Conservation (phyloP, 1,140 invertebrate genomes). For the Aphelinus certus region DNA sequence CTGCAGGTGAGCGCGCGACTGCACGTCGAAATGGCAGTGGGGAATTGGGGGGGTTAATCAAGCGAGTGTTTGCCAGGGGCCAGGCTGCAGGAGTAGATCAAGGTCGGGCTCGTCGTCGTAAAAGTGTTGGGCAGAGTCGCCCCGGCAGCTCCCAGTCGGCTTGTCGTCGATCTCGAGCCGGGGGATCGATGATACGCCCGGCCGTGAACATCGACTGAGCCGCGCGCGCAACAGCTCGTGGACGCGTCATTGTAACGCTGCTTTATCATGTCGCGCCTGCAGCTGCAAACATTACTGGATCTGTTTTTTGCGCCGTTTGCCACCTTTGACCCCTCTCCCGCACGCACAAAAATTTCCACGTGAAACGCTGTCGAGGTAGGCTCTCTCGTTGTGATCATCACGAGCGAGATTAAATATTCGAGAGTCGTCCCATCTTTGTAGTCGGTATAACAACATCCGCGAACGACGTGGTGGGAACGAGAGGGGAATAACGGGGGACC, state of each 20-base stretch:
- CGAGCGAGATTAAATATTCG: not conserved
- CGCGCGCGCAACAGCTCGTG: no score
- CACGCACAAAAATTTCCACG: not conserved
- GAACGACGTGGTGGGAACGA: slow-evolving; percentile 41
- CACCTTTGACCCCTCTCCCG: not conserved
- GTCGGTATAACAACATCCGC: slow-evolving; percentile 59
- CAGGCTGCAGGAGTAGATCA: slow-evolving; percentile 39
- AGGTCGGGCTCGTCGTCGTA: slow-evolving; percentile 50
- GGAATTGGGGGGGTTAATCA: no score
- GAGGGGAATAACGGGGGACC: slow-evolving; percentile 1
- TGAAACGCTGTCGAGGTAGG: not conserved
- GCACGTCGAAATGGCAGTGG: no score
- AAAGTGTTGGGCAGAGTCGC: slow-evolving; percentile 41
- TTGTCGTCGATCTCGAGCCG: not conserved
- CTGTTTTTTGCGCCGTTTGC: slow-evolving; percentile 35
- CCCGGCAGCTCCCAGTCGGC: not conserved
- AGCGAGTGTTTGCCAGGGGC: no score
- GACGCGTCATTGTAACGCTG: not conserved
- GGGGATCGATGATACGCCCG: slow-evolving; percentile 33
- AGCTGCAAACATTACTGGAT: slow-evolving; percentile 76
- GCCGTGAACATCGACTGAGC: slow-evolving; percentile 14
- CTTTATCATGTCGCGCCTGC: slow-evolving; percentile 69
- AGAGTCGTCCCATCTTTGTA: slow-evolving; percentile 28
- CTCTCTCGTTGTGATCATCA: no score
- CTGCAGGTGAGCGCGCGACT: no score